A percentile compares a stretch with the other conserved stretches of the same genome.
Conservation (phyloP, 1,140 invertebrate genomes). For the Euwallacea similis region DNA sequence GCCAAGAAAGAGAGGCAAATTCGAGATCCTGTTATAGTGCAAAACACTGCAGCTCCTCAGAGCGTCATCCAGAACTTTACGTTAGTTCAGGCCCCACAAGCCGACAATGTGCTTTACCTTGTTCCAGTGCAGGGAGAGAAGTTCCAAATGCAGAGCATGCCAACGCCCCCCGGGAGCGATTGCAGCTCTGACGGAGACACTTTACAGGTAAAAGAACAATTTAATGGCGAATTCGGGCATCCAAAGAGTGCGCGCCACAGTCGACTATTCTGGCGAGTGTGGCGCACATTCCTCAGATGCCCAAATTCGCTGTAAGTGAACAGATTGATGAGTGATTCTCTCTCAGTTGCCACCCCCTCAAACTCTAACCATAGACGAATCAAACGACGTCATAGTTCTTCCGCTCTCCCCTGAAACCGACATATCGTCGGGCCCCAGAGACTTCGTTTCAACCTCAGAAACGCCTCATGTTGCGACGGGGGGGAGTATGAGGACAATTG, state of each 20-base stretch:
- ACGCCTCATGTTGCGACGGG: slow-evolving; percentile 12
- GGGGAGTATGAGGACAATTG: neutral
- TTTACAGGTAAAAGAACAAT: slow-evolving; percentile 30
- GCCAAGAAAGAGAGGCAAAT: slow-evolving; percentile 1
- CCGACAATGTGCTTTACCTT: slow-evolving; percentile 43
- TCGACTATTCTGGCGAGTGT: too few species aligned
- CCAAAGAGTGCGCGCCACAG: too few species aligned
- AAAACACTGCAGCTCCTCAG: neutral
- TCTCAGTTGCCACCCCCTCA: neutral
- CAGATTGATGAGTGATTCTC: too few species aligned
- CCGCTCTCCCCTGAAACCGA: slow-evolving; percentile 52
- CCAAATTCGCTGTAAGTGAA: too few species aligned
- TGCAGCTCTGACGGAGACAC: slow-evolving; percentile 73
- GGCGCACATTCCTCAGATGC: too few species aligned
- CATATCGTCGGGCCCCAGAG: slow-evolving; percentile 18
- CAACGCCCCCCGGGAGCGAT: slow-evolving; percentile 70
- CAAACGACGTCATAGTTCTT: slow-evolving; percentile 48
- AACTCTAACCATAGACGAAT: slow-evolving; percentile 13
- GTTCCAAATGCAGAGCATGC: slow-evolving; percentile 24
- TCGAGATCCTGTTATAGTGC: slow-evolving; percentile 16
- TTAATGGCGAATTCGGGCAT: too few species aligned
- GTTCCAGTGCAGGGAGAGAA: slow-evolving; percentile 46
- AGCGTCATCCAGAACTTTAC: slow-evolving; percentile 2
- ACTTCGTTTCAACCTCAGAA: slow-evolving; percentile 1
- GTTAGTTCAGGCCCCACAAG: slow-evolving; percentile 19